Conservation (phyloP, 2,888 invertebrate genomes). For the Orthosia gracilis region DNA sequence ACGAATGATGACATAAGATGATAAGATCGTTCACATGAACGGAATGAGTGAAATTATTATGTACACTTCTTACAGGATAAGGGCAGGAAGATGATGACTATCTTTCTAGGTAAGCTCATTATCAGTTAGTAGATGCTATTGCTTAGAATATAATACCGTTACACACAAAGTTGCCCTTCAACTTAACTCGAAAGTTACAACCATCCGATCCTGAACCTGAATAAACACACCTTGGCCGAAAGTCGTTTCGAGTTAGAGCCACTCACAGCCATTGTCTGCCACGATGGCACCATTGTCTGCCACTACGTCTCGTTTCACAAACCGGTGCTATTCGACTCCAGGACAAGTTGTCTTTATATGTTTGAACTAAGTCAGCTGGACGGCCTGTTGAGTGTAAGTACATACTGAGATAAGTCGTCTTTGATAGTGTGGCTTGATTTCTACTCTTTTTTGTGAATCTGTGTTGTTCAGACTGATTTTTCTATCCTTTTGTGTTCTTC, state of each 20-base stretch:
- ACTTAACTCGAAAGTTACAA: not conserved
- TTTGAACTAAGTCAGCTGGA: constrained; percentile 24
- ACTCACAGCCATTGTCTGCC: constrained; percentile 18
- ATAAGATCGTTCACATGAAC: too few species aligned
- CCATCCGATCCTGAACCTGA: constrained; percentile 25
- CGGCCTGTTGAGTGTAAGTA: constrained; percentile 29
- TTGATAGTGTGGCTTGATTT: constrained; percentile 4
- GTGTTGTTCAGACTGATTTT: not conserved
- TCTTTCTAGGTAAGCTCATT: too few species aligned
- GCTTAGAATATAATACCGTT: not conserved
- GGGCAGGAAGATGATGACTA: too few species aligned
- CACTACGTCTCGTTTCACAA: constrained; percentile 48
- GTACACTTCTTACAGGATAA: too few species aligned
- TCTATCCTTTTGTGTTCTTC: not conserved
- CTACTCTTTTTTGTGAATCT: not conserved
- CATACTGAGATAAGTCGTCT: not conserved
- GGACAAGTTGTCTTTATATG: constrained; percentile 45
- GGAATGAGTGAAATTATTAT: too few species aligned
- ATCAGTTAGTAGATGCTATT: too few species aligned
- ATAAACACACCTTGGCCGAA: constrained; percentile 29
- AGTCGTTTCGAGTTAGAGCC: constrained; percentile 1
- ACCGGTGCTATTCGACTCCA: constrained; percentile 31
- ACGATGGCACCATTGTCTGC: constrained; percentile 37
- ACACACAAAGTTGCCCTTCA: not conserved
- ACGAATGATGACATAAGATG: too few species aligned